These are phyloP conservation scores for Lasioglossum pauxillum DNA, from an alignment of 2,888 invertebrate genomes.

Conservation along the genomic window DNA sequence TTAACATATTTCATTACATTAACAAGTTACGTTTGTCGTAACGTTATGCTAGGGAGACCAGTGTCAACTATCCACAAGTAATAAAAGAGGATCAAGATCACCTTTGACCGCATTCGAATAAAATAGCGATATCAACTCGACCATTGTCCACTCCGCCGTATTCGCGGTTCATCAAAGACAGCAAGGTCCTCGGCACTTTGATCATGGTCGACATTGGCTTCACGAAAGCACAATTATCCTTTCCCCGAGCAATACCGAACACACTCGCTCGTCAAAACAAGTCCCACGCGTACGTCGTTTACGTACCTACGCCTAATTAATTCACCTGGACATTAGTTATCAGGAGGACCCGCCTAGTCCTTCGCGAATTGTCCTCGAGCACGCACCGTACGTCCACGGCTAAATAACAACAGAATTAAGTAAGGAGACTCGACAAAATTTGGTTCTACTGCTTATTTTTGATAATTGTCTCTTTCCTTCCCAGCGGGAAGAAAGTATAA, in stretches of 20 bases:
- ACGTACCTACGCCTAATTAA: background rate
- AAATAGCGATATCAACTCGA: background rate
- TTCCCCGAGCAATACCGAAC: background rate
- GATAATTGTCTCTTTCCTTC: background rate
- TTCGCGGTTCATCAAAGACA: background rate
- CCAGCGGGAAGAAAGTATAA: background rate
- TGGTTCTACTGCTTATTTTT: background rate
- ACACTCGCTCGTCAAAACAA: background rate
- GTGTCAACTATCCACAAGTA: background rate
- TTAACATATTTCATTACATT: background rate
- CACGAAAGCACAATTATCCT: background rate
- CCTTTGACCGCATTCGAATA: background rate
- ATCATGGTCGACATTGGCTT: background rate
- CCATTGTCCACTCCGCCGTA: background rate
- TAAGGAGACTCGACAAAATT: background rate
- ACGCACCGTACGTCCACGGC: background rate
- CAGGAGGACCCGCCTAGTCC: background rate
- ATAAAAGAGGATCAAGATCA: background rate
- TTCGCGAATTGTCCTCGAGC: background rate
- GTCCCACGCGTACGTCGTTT: background rate
- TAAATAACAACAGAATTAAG: slow-evolving; percentile 19
- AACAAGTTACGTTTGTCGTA: background rate
- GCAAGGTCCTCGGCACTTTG: background rate
- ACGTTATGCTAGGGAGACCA: background rate
- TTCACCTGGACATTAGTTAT: background rate